Conservation (phyloP, 2,797 vertebrate species). For the Cyclura pinguis region DNA sequence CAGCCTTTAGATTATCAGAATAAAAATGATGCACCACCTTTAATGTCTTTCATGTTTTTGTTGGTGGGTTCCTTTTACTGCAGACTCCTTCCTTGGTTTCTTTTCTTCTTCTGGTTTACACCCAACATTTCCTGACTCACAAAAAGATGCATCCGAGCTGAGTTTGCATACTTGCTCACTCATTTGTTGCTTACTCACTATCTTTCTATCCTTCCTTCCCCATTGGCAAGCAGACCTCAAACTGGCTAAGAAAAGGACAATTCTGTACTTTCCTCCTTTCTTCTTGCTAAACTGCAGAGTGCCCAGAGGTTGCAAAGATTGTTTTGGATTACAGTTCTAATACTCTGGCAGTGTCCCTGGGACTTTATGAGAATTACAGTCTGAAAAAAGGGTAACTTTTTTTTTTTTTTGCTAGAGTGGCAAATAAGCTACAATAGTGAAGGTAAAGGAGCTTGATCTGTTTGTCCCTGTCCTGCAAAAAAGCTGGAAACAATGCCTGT, state of each 20-base stretch:
- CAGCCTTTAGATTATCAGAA: not conserved
- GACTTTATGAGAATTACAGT: too few species aligned
- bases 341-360: too few species aligned
- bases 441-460: too few species aligned
- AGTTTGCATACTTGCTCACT: not conserved
- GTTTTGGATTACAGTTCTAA: too few species aligned
- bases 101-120: constrained; percentile 4
- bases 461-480: too few species aligned
- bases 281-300: not conserved
- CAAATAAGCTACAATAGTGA: too few species aligned
- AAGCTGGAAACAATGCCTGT: too few species aligned
- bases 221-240: too few species aligned
- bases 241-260: not conserved
- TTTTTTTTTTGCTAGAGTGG: too few species aligned
- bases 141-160: not conserved
- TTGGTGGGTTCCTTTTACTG: not conserved
- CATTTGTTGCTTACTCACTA: not conserved
- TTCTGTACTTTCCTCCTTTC: not conserved
- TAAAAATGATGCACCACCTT: not conserved
- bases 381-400: too few species aligned
- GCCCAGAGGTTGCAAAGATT: too few species aligned
- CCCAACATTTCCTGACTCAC: constrained; percentile 14
- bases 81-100: not conserved
- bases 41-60: not conserved
- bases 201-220: not conserved